Percentiles rank a stretch among this genome's conserved stretches.
Conservation (phyloP, 2,888 invertebrate genomes). For the Poecilus cupreus region DNA sequence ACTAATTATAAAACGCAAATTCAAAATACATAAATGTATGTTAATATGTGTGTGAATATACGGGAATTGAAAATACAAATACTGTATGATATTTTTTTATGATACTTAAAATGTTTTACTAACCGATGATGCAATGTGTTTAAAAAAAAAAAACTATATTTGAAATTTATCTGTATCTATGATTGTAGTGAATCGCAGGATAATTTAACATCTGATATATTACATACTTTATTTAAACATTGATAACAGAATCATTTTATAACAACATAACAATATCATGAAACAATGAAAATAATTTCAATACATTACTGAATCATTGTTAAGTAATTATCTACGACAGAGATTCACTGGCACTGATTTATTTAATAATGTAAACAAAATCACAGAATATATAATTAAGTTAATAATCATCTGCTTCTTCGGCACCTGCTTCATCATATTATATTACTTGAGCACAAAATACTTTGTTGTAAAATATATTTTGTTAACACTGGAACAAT, state of each 20-base stretch:
- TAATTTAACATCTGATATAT: too few relatives aligned
- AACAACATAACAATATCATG: slow-evolving; percentile 5
- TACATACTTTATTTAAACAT: slow-evolving; percentile 5
- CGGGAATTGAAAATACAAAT: too few relatives aligned
- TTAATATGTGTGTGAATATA: too few relatives aligned
- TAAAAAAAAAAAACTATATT: too few relatives aligned
- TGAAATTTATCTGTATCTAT: too few relatives aligned
- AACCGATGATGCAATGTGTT: too few relatives aligned
- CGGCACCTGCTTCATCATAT: slow-evolving; percentile 65
- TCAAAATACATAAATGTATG: too few relatives aligned
- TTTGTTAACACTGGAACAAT: slow-evolving; percentile 27
- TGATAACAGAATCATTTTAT: background rate
- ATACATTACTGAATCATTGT: background rate
- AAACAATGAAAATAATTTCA: background rate
- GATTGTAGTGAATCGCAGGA: too few relatives aligned
- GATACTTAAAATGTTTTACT: too few relatives aligned
- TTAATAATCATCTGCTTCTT: slow-evolving; percentile 47
- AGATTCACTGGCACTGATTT: slow-evolving; percentile 8
- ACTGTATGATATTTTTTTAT: too few relatives aligned
- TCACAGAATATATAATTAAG: background rate
- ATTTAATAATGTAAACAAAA: background rate
- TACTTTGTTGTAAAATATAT: slow-evolving; percentile 46
- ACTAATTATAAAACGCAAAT: too few relatives aligned
- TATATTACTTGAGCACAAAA: slow-evolving; percentile 68
- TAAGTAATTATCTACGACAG: background rate